These are phyloP conservation scores for Elephantulus edwardii DNA, from an alignment of 2,113 vertebrate genomes.

Conservation along the genomic window DNA sequence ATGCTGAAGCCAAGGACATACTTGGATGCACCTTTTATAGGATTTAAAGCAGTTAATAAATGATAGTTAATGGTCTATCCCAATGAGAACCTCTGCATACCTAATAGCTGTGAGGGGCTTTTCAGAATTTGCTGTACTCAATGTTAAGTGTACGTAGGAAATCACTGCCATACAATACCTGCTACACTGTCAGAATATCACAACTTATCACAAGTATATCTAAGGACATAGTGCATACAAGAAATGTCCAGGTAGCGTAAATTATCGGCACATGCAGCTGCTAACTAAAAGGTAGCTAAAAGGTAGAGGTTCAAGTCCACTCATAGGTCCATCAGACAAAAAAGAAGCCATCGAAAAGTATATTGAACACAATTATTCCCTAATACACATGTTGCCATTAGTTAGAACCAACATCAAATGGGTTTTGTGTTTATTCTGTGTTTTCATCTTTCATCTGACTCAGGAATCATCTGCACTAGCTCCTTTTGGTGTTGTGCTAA, in stretches of 20 bases:
- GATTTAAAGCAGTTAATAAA: conserved; percentile 68
- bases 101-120: conserved; percentile 25
- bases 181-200: neutral
- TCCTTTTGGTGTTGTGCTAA: neutral
- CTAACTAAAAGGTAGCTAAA: neutral
- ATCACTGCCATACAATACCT: neutral
- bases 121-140: conserved; percentile 29
- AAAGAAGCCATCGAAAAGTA: neutral
- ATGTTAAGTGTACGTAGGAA: neutral
- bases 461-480: neutral
- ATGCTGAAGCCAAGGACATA: conserved; percentile 56
- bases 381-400: too few relatives aligned
- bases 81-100: conserved; percentile 43
- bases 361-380: too few relatives aligned
- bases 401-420: too few relatives aligned
- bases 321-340: neutral
- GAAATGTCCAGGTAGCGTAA: neutral
- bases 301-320: neutral
- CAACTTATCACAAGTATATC: neutral
- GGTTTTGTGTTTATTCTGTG: neutral
- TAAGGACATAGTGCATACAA: neutral
- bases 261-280: neutral
- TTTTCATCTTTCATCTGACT: neutral
- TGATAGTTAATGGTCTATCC: conserved; percentile 43
- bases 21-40: conserved; percentile 29